Evolutionary conservation across 2,888 invertebrate genomes (phyloP).

Genomic region (Epiblema foenella): DNA sequence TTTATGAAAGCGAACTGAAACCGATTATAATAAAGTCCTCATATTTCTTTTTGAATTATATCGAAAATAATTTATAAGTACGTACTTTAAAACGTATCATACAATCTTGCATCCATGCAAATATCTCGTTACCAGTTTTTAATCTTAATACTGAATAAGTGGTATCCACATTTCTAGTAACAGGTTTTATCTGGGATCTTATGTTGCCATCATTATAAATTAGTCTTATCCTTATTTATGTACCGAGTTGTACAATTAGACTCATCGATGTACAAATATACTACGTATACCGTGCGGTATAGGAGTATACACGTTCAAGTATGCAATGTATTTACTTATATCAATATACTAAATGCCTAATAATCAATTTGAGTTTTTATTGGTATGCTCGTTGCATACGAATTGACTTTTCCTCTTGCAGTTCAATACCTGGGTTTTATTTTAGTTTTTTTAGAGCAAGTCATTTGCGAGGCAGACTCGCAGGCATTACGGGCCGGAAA

Average conservation of each 20-base stretch:
- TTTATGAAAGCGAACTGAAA: background rate
- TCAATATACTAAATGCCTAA: conserved; percentile 22
- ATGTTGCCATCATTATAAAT: conserved; percentile 32
- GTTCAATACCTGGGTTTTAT: conserved; percentile 21
- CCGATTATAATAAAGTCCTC: too few relatives aligned
- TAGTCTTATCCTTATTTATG: conserved; percentile 38
- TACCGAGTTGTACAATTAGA: conserved; percentile 9
- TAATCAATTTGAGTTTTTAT: conserved; percentile 31
- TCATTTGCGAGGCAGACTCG: conserved; percentile 73
- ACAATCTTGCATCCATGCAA: conserved; percentile 4
- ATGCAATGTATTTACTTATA: background rate
- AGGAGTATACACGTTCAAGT: too few relatives aligned
- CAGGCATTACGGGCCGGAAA: conserved; percentile 75
- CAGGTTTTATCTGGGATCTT: conserved; percentile 21
- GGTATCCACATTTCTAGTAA: conserved; percentile 17
- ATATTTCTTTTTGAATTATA: too few relatives aligned
- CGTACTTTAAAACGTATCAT: background rate
- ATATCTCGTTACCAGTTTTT: conserved; percentile 13
- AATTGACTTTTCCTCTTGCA: conserved; percentile 28
- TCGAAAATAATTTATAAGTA: background rate
- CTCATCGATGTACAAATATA: background rate
- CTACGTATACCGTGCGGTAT: background rate
- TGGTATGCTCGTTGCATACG: conserved; percentile 12
- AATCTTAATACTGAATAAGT: conserved; percentile 21
- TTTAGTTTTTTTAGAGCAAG: conserved; percentile 55